A percentile compares a stretch with the other conserved stretches of the same genome.
These are phyloP conservation scores for Trachurus trachurus DNA, from an alignment of 2,797 vertebrate genomes.

Conservation along the genomic window DNA sequence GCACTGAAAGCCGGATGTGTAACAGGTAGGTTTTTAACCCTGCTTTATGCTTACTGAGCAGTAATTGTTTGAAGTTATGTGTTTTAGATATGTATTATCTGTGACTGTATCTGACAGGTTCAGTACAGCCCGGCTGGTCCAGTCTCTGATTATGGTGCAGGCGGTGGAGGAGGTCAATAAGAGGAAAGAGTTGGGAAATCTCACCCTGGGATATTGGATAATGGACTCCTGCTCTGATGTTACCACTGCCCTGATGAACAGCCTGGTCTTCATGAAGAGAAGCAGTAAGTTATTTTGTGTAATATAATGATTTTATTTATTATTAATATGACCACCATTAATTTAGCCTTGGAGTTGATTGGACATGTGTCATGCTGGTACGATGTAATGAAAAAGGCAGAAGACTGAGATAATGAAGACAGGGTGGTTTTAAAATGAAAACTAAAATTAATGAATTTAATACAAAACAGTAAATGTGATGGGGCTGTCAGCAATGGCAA, in stretches of 20 bases:
- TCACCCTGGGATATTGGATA: conserved; percentile 88
- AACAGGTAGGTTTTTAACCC: conserved; percentile 20
- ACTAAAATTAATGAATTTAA: background rate
- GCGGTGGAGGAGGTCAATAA: conserved; percentile 88
- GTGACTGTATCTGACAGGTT: conserved; percentile 23
- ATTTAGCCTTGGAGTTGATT: background rate
- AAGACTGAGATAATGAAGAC: background rate
- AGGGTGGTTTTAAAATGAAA: background rate
- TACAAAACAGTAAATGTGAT: background rate
- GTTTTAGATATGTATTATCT: background rate
- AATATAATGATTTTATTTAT: background rate
- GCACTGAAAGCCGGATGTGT: conserved; percentile 4
- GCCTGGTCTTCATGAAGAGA: conserved; percentile 36
- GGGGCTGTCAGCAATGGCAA: background rate
- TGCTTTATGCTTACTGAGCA: background rate
- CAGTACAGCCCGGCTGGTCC: conserved; percentile 71
- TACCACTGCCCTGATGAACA: conserved; percentile 78
- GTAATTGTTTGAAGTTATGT: background rate
- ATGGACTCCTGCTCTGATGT: conserved; percentile 89
- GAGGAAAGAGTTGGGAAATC: conserved; percentile 81
- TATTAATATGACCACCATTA: too few species aligned
- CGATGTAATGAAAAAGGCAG: background rate
- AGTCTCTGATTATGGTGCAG: conserved; percentile 88
- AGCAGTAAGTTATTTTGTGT: conserved; percentile 47
- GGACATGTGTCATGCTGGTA: background rate